Evolutionary conservation across 2,113 vertebrate species (phyloP), one percentile per base, ranked within the genome.

Genomic region (Tor tambroides): DNA sequence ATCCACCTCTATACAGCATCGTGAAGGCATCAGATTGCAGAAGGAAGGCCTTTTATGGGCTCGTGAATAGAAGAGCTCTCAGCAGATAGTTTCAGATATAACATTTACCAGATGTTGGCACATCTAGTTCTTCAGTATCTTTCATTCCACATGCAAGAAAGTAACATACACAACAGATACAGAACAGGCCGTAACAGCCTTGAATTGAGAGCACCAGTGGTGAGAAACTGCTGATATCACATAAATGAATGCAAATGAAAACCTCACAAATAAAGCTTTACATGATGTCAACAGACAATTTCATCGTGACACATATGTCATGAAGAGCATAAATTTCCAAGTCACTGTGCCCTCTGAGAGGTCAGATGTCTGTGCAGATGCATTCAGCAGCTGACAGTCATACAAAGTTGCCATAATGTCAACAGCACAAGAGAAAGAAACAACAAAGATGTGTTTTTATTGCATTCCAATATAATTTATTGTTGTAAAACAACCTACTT

Each of bases 21-120:
- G 1, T 28, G 14, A 43, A 65, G 7, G 38, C n/a, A 65, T 81
- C 35, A 46, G 79, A 81, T 10, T 41, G 32, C n/a, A 43, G 59
- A 43, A 19, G 38, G 79, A 10, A 28, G 4, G 72, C 79, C 79
- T 81, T 81, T 65, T 81, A 65, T 81, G 79, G 79, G 65, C 35
- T 10, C 12, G 9, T 17, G 8, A 5, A 28, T 43, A 80, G 23
- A 80, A 5, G 9, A 61, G 54, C 32, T 61, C 32, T 38, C 56
- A 61, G 7, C 23, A 15, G 14, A 26, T 61, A 6, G 5, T 43
- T 63, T 38, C 56, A 11, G 23, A 43, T 80, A 43, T 46, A 46
- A 63, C 23, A 61, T 61, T 41, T 80, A 65, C 7, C 14, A 81
- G 56, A 43, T 65, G n/a, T 80, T 41, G 21, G 32, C 23, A 59